These are phyloP conservation scores for Ranitomeya variabilis DNA, from an alignment of 2,113 vertebrate species.

Conservation along the genomic window DNA sequence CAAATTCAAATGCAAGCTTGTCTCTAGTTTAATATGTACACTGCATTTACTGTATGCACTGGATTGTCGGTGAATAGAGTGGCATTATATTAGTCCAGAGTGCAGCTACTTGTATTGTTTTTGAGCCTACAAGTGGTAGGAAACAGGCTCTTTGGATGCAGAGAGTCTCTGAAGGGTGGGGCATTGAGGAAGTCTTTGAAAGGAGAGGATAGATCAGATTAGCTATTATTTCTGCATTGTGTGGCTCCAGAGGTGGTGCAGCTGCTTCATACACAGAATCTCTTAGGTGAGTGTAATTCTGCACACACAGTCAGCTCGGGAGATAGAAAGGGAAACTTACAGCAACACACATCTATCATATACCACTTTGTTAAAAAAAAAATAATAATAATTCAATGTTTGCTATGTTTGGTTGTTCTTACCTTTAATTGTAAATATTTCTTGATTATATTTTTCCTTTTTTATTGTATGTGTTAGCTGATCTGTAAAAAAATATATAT, in stretches of 20 bases:
- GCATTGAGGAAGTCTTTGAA: constrained; percentile 5
- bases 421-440: too few relatives aligned
- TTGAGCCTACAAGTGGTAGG: background rate
- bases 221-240: background rate
- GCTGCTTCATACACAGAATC: constrained; percentile 1
- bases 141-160: background rate
- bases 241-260: background rate
- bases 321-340: background rate
- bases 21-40: too few relatives aligned
- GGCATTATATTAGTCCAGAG: background rate
- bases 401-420: too few relatives aligned
- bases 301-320: too few relatives aligned
- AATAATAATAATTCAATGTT: background rate
- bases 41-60: background rate
- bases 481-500: too few relatives aligned
- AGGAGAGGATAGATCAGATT: constrained; percentile 5
- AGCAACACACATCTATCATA: background rate
- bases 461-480: too few relatives aligned
- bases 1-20: too few relatives aligned
- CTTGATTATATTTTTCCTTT: too few relatives aligned
- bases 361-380: background rate
- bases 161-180: constrained; percentile 38
- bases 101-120: background rate
- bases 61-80: background rate
- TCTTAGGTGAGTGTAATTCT: background rate